Base-by-base conservation (phyloP, 2,888 invertebrate genomes). In the Sipha maydis region DNA sequence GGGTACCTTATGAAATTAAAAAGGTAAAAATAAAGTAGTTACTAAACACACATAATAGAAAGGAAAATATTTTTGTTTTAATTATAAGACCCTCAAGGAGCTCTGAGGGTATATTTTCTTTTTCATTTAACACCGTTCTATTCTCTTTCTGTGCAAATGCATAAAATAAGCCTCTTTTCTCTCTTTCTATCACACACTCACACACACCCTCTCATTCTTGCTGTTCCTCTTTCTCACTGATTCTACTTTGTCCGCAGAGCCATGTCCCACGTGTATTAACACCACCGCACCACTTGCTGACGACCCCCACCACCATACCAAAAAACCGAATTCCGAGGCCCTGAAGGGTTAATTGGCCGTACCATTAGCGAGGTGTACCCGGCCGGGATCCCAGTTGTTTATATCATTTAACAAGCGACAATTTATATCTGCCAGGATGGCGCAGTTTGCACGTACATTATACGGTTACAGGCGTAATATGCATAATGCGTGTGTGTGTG, bases 291-390 rank as follows among this genome's bases (percentile, higher is more conserved):
- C 61, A 11, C 48, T 75, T 7, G n/a, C 61, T 67, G 75, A 71
- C 71, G 71, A 14, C n/a, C 41, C 11, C 61, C 71, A 48, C 7
- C 61, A 38, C 61, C 31, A 25, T 78, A 67, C 88, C 88, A 75
- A 88, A 88, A 88, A 88, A 82, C 88, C 88, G 61, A 88, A 82
- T 86, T 86, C 79, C 88, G 67, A 21, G 80, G 31, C 80, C 88
- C 88, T 31, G 88, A 88, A 89, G 89, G 89, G 89, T 89, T 89
- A 89, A 89, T 89, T 89, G 89, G 89, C 85, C 89, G 75, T 80
- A 79, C 84, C 89, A 89, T 89, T 84, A 84, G 85, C 85, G 89
- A 77, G 89, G 79, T 85, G 79, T 75, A 77, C 83, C 79, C 82
- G 28, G 67, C 8, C 83, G 71, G 84, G 83, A 84, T 80, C 89